A percentile compares a stretch with the other conserved stretches of the same genome.
Conservation (phyloP, 2,797 vertebrate genomes). For the Pseudopleuronectes americanus region DNA sequence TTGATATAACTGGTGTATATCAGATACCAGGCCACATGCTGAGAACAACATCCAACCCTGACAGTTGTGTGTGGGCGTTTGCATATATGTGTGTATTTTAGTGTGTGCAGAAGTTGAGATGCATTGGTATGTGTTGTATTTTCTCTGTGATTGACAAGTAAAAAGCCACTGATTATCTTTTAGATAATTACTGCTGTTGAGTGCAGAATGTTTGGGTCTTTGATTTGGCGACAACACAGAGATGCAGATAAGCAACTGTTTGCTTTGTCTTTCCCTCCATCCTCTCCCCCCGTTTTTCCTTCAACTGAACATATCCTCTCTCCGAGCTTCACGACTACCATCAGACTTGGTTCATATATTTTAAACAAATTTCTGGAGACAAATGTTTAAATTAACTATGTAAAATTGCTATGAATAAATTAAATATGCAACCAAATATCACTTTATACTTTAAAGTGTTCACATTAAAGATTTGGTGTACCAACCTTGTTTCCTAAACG, state of each 20-base stretch:
- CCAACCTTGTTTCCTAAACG: not conserved
- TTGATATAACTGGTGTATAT: slow-evolving; percentile 52
- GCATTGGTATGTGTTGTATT: slow-evolving; percentile 19
- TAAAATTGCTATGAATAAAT: no score
- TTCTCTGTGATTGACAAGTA: slow-evolving; percentile 58
- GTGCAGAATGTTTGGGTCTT: slow-evolving; percentile 35
- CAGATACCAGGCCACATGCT: slow-evolving; percentile 48
- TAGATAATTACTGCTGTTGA: slow-evolving; percentile 64
- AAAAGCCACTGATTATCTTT: slow-evolving; percentile 66
- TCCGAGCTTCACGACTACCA: slow-evolving; percentile 15
- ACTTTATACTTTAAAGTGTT: not conserved
- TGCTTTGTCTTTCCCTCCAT: slow-evolving; percentile 27
- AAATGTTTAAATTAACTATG: not conserved
- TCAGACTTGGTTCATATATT: slow-evolving; percentile 23
- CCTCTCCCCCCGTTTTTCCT: slow-evolving; percentile 20
- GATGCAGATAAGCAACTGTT: slow-evolving; percentile 31
- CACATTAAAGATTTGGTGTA: not conserved
- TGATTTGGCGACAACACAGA: slow-evolving; percentile 43
- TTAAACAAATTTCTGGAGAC: slow-evolving; percentile 26
- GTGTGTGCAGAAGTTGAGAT: slow-evolving; percentile 8
- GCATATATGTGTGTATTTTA: slow-evolving; percentile 13
- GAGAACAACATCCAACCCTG: slow-evolving; percentile 42
- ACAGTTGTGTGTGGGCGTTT: slow-evolving; percentile 25
- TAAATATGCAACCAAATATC: no score
- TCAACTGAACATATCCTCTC: slow-evolving; percentile 4